phyloP scores from a whole-genome alignment of 2,888 invertebrate species.

The Ormyrus nitidulus region DNA sequence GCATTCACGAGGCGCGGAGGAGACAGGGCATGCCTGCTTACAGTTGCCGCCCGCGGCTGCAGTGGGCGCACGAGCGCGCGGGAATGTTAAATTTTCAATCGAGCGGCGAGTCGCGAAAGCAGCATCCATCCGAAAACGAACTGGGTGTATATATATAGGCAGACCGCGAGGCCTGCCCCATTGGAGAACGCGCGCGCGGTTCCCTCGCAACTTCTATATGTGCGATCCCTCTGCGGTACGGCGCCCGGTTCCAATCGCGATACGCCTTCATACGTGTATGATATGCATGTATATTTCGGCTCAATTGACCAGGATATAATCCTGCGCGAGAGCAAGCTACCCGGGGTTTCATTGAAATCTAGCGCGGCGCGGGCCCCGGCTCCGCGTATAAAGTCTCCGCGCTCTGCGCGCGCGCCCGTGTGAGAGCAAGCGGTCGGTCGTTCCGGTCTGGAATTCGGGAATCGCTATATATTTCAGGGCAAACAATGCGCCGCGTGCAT shows the following conservation, averaged over 20 bases:
- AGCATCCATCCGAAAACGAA: neutral
- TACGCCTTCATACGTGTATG: neutral
- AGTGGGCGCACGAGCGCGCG: neutral
- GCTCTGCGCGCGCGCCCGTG: neutral
- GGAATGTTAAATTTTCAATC: conserved; percentile 36
- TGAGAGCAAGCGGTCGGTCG: neutral
- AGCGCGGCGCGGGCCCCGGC: neutral
- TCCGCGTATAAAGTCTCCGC: neutral
- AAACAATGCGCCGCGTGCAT: neutral
- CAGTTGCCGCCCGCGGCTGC: no score
- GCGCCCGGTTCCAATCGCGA: conserved; percentile 9
- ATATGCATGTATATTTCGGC: conserved; percentile 59
- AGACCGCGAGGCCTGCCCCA: neutral
- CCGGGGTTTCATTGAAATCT: conserved; percentile 42
- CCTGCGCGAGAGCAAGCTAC: conserved; percentile 29
- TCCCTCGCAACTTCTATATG: neutral
- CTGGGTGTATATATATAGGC: neutral
- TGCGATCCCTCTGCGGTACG: neutral
- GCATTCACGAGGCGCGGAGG: neutral
- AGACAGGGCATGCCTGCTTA: no score
- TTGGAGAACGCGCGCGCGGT: neutral
- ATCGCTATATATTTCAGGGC: neutral
- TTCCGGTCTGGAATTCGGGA: conserved; percentile 17
- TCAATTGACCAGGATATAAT: conserved; percentile 65
- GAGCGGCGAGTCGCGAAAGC: neutral